Evolutionary conservation across 2,888 invertebrate genomes (phyloP), one percentile per base, ranked within the genome.

Genomic region (Nezara viridula): DNA sequence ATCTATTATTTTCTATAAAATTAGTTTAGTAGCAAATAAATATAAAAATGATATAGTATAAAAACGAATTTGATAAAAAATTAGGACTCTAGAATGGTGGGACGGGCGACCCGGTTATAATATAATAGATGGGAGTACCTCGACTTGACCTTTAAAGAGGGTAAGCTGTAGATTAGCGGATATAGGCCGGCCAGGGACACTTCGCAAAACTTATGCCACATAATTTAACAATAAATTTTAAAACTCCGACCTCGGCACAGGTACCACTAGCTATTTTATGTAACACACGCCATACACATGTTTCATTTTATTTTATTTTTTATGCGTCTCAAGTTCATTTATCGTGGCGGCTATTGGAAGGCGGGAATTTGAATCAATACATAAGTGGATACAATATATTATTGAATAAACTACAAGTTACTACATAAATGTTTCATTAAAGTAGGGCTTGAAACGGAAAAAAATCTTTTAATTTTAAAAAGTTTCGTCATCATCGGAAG

Each of bases 201-300:
- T 21, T 73, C 66, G 66, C 66, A 14, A 73, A 37, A 73, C 5
- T 19, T 37, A 73, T 37, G 66, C 32, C 19, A 73, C 66, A 73
- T 73, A 73, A 73, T 73, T 73, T 73, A 37, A 37, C 66, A 37
- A 73, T 73, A 73, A 73, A 73, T 73, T 73, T 73, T 37, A 19
- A 6, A 37, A 19, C 5, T 21, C 66, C 19, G 32, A 21, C 32
- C 19, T 14, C 32, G 21, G 37, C 5, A 19, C 14, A 19, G 37
- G 6, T 73, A 5, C 37, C 32, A 19, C 24, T 73, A 19, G 12
- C 27, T 37, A n/a, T n/a, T n/a, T n/a, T 73, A 27, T n/a, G 60
- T 27, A 14, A 73, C 19, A 73, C 5, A 73, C 9, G 32, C 21
- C 19, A 12, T 7, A 37, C 7, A 37, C n/a, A n/a, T n/a, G n/a